Conservation (phyloP, 2,888 invertebrate species). For the Sipha maydis region DNA sequence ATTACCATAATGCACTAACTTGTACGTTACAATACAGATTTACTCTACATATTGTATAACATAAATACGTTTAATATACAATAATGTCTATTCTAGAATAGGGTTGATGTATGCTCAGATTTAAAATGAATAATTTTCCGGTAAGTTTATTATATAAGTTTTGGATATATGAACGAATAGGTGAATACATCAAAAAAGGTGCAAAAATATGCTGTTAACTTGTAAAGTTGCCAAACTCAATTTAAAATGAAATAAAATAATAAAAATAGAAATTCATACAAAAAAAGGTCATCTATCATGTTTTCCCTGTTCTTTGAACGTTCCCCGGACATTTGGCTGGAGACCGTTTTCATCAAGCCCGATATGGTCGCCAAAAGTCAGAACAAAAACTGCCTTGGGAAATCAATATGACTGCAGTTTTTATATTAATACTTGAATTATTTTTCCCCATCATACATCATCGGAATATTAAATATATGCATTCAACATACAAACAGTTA, state of each 20-base stretch:
- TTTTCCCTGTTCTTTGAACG: neutral
- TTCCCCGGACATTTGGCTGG: slow-evolving; percentile 43
- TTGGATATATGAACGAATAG: neutral
- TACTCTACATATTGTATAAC: no score
- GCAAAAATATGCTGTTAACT: slow-evolving; percentile 21
- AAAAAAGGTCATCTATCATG: slow-evolving; percentile 45
- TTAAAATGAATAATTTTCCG: no score
- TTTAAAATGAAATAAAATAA: slow-evolving; percentile 44
- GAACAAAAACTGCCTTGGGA: slow-evolving; percentile 50
- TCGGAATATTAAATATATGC: slow-evolving; percentile 6
- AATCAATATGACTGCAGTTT: slow-evolving; percentile 29
- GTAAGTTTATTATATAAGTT: no score
- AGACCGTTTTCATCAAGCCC: slow-evolving; percentile 40
- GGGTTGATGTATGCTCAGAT: no score
- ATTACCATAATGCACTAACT: no score
- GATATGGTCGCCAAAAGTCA: slow-evolving; percentile 43
- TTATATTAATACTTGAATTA: slow-evolving; percentile 41
- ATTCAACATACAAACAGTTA: neutral
- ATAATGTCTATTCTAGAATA: no score
- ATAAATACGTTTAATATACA: no score
- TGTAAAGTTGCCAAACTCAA: slow-evolving; percentile 35
- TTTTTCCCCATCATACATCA: neutral
- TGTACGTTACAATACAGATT: no score
- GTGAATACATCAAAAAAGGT: neutral
- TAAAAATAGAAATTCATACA: slow-evolving; percentile 33